These are phyloP conservation scores for Drosophila infuscata DNA, from an alignment of 2,888 invertebrate species.

Conservation along the genomic window DNA sequence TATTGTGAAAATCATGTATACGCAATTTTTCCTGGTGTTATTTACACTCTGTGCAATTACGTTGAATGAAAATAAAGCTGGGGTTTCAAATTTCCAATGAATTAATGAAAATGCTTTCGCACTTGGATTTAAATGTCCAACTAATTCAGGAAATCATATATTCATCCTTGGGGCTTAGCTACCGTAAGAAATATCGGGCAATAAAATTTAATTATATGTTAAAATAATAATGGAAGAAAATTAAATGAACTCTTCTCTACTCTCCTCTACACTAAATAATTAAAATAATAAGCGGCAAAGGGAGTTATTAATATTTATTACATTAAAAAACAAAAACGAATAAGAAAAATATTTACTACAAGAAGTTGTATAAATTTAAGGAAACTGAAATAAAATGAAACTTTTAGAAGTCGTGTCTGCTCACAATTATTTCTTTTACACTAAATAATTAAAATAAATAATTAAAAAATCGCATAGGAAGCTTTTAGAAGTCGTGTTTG, in stretches of 20 bases:
- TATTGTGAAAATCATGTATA: not conserved
- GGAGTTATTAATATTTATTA: not conserved
- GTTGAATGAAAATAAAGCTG: not conserved
- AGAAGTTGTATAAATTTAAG: not conserved
- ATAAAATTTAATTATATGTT: not conserved
- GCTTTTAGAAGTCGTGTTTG: not conserved
- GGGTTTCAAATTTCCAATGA: no score
- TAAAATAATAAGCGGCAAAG: not conserved
- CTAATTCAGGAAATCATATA: no score
- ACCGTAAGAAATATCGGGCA: not conserved
- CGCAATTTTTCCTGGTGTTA: not conserved
- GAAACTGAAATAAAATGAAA: not conserved
- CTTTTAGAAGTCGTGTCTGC: not conserved
- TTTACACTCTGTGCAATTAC: not conserved
- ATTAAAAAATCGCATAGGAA: not conserved
- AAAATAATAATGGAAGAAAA: not conserved
- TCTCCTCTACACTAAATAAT: rapidly evolving
- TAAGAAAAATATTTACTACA: not conserved
- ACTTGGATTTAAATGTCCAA: no score
- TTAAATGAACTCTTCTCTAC: not conserved
- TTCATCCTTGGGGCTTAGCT: no score
- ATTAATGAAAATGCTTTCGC: no score
- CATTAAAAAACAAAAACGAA: not conserved
- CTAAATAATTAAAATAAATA: not conserved
- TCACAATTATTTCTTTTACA: not conserved